phyloP scores from a whole-genome alignment of 1,140 invertebrate genomes.

The Cephus cinctus region DNA sequence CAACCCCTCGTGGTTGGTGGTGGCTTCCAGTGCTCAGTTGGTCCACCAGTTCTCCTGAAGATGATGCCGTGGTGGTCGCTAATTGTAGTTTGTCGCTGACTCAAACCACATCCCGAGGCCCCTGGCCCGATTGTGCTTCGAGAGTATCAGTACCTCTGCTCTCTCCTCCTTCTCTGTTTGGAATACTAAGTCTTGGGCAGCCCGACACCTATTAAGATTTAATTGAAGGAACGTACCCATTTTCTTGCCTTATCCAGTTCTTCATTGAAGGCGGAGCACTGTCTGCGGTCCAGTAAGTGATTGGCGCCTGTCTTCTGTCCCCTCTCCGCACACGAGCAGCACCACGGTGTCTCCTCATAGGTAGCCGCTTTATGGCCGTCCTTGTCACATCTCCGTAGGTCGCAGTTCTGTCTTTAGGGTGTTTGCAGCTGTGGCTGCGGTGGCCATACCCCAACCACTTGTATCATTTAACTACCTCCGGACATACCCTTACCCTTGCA shows the following conservation, averaged over 20 bases:
- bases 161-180: too few relatives aligned
- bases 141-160: too few relatives aligned
- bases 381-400: conserved; percentile 3
- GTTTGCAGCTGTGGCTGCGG: conserved; percentile 7
- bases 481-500: background rate
- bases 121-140: too few relatives aligned
- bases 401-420: too few relatives aligned
- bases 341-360: background rate
- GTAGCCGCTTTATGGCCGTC: conserved; percentile 3
- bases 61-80: background rate
- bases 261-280: background rate
- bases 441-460: conserved; percentile 9
- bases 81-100: too few relatives aligned
- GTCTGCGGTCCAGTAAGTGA: background rate
- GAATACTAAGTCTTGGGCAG: conserved; percentile 8
- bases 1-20: background rate
- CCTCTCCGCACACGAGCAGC: background rate
- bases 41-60: background rate
- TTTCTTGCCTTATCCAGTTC: background rate
- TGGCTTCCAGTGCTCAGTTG: background rate
- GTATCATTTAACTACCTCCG: background rate
- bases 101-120: too few relatives aligned
- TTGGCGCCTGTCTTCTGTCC: background rate
- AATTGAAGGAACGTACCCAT: conserved; percentile 1
- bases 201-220: conserved; percentile 7